These are phyloP conservation scores for Lycia hirtaria DNA, from an alignment of 2,888 invertebrate species.

Conservation along the genomic window DNA sequence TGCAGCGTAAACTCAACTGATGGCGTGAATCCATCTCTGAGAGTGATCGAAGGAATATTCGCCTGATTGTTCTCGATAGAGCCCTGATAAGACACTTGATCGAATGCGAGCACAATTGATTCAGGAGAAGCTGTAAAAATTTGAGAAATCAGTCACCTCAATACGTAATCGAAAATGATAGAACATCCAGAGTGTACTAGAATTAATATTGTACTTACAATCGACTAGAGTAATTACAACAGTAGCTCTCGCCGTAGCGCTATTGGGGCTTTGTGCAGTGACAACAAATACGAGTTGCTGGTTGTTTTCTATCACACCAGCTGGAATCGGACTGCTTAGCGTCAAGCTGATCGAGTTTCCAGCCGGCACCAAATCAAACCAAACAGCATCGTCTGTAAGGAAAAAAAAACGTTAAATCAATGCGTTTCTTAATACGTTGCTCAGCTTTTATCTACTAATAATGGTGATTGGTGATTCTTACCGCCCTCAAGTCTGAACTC, in stretches of 20 bases:
- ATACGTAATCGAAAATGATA: background rate
- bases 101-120: conserved; percentile 43
- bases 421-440: background rate
- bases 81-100: conserved; percentile 47
- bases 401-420: no score
- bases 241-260: conserved; percentile 36
- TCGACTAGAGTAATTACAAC: conserved; percentile 39
- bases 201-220: conserved; percentile 29
- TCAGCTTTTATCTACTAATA: conserved; percentile 12
- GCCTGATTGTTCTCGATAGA: conserved; percentile 38
- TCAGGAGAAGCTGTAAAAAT: conserved; percentile 26
- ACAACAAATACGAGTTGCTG: conserved; percentile 47
- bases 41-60: conserved; percentile 41
- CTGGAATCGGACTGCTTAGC: conserved; percentile 41
- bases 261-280: conserved; percentile 40
- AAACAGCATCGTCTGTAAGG: conserved; percentile 32
- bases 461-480: conserved; percentile 16
- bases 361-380: conserved; percentile 32
- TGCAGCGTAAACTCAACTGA: conserved; percentile 44
- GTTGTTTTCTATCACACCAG: conserved; percentile 44
- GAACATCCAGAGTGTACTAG: no score
- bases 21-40: conserved; percentile 46
- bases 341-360: conserved; percentile 39
- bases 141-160: no score
- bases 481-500: conserved; percentile 49